These are phyloP conservation scores for Platichthys flesus DNA, from an alignment of 2,113 vertebrate species.

Conservation along the genomic window DNA sequence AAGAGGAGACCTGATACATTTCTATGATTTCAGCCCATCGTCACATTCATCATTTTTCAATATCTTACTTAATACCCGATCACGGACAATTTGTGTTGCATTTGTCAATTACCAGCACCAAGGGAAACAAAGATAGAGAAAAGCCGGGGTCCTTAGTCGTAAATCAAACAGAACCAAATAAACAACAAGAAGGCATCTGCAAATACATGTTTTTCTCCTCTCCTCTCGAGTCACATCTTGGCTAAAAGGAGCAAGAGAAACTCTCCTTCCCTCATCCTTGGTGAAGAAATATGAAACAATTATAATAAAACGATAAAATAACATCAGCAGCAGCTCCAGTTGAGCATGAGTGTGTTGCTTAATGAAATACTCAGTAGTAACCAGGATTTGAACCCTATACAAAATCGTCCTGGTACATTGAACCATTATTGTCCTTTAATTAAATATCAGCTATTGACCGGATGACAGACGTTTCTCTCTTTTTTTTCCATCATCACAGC, in stretches of 20 bases:
- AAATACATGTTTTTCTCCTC: background rate
- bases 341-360: background rate
- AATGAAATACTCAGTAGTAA: background rate
- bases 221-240: background rate
- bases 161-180: slow-evolving; percentile 51
- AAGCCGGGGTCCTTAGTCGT: background rate
- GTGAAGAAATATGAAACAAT: background rate
- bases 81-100: slow-evolving; percentile 19
- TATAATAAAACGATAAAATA: background rate
- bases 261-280: background rate
- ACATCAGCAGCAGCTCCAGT: background rate
- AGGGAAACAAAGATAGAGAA: slow-evolving; percentile 48
- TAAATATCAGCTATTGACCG: slow-evolving; percentile 5
- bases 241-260: background rate
- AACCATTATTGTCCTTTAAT: slow-evolving; percentile 1
- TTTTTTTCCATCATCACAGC: background rate
- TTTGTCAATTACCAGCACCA: slow-evolving; percentile 44
- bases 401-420: background rate
- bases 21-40: slow-evolving; percentile 13
- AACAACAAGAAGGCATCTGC: too few relatives aligned
- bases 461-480: background rate
- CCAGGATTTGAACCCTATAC: background rate
- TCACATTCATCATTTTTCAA: slow-evolving; percentile 64
- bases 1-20: background rate
- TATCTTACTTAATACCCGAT: slow-evolving; percentile 48